Conservation (phyloP, 2,888 invertebrate species). For the Chymomyza amoena region DNA sequence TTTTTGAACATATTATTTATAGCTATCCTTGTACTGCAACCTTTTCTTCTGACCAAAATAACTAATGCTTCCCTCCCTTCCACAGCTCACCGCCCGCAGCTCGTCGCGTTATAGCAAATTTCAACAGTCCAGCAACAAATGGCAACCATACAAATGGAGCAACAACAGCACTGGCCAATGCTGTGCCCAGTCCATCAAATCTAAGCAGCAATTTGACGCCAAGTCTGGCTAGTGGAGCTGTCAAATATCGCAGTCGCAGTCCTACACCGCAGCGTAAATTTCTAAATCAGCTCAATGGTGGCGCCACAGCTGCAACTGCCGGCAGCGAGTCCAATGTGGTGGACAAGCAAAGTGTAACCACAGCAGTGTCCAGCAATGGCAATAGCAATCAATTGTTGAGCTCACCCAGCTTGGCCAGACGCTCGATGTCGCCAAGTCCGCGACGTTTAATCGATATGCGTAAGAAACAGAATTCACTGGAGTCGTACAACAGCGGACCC, state of each 20-base stretch:
- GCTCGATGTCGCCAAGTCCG: conserved; percentile 79
- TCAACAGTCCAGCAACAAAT: conserved; percentile 46
- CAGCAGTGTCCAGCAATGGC: neutral
- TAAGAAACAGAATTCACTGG: conserved; percentile 76
- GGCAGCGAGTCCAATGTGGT: neutral
- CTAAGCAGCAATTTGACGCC: neutral
- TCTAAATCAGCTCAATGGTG: conserved; percentile 69
- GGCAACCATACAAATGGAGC: conserved; percentile 14
- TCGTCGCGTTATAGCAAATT: conserved; percentile 69
- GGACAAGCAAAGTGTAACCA: neutral
- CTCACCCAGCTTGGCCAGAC: conserved; percentile 70
- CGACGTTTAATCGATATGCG: conserved; percentile 76
- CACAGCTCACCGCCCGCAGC: conserved; percentile 77
- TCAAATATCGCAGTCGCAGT: conserved; percentile 80
- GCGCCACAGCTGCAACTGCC: neutral
- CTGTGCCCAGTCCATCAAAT: neutral
- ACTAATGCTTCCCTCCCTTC: conserved; percentile 11
- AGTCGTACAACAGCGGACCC: conserved; percentile 63
- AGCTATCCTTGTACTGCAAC: no score
- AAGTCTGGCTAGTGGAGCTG: conserved; percentile 21
- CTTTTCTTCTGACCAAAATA: neutral
- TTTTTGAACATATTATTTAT: no score
- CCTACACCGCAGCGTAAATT: conserved; percentile 80
- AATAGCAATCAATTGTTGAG: conserved; percentile 38
- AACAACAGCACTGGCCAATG: neutral